Evolutionary conservation across 2,888 invertebrate species (phyloP).

Genomic region (Ditula angustiorana): DNA sequence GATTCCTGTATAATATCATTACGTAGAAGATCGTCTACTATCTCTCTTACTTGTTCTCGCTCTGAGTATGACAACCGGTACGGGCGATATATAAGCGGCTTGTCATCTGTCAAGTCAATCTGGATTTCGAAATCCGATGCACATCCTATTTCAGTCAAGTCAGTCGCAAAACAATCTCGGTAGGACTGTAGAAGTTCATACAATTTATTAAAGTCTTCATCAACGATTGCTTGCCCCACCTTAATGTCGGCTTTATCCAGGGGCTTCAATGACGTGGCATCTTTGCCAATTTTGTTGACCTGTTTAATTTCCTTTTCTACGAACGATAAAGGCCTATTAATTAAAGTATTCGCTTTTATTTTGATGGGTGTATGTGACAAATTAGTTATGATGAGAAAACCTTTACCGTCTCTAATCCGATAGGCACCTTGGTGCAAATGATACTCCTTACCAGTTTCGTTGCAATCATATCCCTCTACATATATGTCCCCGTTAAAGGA

Average conservation of each 20-base stretch:
- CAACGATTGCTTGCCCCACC: neutral
- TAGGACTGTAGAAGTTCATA: neutral
- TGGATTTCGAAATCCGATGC: neutral
- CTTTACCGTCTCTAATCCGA: neutral
- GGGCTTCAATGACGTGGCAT: neutral
- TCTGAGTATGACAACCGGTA: neutral
- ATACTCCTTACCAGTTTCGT: neutral
- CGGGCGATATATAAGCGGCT: neutral
- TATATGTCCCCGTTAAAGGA: neutral
- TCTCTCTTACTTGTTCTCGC: neutral
- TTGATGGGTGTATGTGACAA: neutral
- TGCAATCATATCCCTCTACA: neutral
- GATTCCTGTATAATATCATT: neutral
- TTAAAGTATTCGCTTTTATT: neutral
- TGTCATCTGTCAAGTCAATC: neutral
- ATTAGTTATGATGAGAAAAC: neutral
- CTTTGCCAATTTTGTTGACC: neutral
- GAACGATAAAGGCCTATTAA: neutral
- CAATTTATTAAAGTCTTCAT: neutral
- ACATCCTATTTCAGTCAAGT: neutral
- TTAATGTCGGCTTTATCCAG: neutral
- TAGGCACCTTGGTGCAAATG: neutral
- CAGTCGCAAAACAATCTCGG: neutral
- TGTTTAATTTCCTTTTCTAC: neutral
- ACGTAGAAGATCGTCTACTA: neutral